A percentile compares a stretch with the other conserved stretches of the same genome.
Conservation (phyloP, 2,888 invertebrate species). For the Mantis religiosa region DNA sequence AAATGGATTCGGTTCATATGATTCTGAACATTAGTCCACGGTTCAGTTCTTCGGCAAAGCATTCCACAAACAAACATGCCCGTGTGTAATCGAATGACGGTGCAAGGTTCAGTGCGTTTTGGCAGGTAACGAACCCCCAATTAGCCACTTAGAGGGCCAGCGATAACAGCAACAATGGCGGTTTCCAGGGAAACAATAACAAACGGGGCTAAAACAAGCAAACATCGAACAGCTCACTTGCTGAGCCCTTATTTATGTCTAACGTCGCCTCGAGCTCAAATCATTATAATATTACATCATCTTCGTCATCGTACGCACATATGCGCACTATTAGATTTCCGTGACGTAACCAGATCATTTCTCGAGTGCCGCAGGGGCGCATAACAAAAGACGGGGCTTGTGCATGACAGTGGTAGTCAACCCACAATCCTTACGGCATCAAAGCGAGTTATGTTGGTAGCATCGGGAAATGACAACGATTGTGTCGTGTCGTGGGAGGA, state of each 20-base stretch:
- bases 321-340: background rate
- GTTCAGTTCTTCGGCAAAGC: background rate
- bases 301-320: background rate
- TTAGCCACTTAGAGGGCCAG: background rate
- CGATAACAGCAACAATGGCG: background rate
- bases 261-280: background rate
- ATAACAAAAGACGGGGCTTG: background rate
- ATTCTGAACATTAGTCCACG: background rate
- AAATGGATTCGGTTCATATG: background rate
- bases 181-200: background rate
- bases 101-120: background rate
- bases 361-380: background rate
- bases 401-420: background rate
- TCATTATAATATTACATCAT: background rate
- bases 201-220: background rate
- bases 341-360: background rate
- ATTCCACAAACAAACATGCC: background rate
- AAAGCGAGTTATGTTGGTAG: background rate
- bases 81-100: background rate
- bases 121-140: background rate
- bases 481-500: background rate
- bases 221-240: background rate
- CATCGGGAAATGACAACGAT: background rate
- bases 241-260: background rate
- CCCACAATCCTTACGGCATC: background rate